Evolutionary conservation across 2,797 vertebrate species (phyloP).

Genomic region (Calcarius lapponicus): DNA sequence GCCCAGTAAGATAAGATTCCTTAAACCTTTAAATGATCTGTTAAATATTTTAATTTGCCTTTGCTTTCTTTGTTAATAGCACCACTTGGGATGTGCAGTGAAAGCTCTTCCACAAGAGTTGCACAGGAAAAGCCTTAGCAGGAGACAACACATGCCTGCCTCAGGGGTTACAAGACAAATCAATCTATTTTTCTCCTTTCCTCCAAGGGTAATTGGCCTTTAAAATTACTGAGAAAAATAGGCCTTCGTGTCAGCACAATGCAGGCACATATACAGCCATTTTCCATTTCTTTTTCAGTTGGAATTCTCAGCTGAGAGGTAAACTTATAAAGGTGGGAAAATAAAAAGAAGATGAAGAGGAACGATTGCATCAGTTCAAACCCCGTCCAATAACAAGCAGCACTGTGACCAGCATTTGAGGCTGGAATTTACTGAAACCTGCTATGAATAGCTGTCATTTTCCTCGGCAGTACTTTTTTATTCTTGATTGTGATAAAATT

Average conservation of each 20-base stretch:
- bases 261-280: conserved; percentile 21
- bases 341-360: conserved; percentile 50
- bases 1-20: background rate
- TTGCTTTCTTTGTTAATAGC: conserved; percentile 22
- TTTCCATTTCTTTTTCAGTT: conserved; percentile 44
- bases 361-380: conserved; percentile 27
- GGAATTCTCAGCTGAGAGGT: conserved; percentile 57
- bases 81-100: background rate
- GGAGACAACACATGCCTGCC: conserved; percentile 60
- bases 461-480: background rate
- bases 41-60: conserved; percentile 44
- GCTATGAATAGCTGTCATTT: conserved; percentile 1
- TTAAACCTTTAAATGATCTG: conserved; percentile 8
- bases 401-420: background rate
- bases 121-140: conserved; percentile 36
- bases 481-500: background rate
- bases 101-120: conserved; percentile 25
- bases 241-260: conserved; percentile 34
- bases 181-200: conserved; percentile 71
- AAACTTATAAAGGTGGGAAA: conserved; percentile 38
- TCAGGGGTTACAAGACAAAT: conserved; percentile 72
- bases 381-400: conserved; percentile 16
- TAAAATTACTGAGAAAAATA: conserved; percentile 65
- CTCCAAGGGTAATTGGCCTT: conserved; percentile 73
- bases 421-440: conserved; percentile 1